Evolutionary conservation across 2,888 invertebrate species (phyloP).

Genomic region (Amiota mariae): DNA sequence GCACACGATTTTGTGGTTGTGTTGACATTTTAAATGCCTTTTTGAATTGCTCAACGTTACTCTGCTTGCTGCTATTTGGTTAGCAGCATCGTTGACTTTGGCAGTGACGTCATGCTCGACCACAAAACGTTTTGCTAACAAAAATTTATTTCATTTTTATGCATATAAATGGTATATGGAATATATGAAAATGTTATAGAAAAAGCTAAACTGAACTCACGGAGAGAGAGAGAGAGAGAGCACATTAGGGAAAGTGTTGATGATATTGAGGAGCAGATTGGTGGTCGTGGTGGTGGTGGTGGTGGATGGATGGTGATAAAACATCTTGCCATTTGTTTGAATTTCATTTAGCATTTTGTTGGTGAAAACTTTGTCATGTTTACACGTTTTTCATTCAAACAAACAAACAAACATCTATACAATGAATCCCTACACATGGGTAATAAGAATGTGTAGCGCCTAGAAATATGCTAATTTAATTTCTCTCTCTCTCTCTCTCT

Average conservation of each 20-base stretch:
- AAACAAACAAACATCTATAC: too few species aligned
- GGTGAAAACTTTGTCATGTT: constrained; percentile 12
- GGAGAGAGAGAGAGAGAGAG: too few species aligned
- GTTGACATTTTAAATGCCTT: constrained; percentile 66
- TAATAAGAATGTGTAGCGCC: neutral
- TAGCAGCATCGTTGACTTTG: neutral
- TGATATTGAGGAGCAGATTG: neutral
- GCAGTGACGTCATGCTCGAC: neutral
- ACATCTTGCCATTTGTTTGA: constrained; percentile 18
- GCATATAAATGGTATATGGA: neutral
- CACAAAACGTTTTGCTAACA: constrained; percentile 17
- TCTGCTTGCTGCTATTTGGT: neutral
- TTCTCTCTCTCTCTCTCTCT: neutral
- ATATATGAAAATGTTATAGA: neutral
- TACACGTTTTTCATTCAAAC: constrained; percentile 12
- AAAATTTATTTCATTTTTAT: constrained; percentile 1
- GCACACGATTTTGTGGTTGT: constrained; percentile 65
- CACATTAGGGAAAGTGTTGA: too few species aligned
- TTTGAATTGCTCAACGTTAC: constrained; percentile 56
- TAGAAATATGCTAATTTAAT: constrained; percentile 17
- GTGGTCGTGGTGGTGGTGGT: too few species aligned
- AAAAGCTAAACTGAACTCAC: too few species aligned
- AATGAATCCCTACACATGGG: too few species aligned
- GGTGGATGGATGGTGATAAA: too few species aligned
- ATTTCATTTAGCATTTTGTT: constrained; percentile 23